Evolutionary conservation across 1,140 invertebrate genomes (phyloP), one percentile per base, ranked within the genome.

Genomic region (Bombus superbus): DNA sequence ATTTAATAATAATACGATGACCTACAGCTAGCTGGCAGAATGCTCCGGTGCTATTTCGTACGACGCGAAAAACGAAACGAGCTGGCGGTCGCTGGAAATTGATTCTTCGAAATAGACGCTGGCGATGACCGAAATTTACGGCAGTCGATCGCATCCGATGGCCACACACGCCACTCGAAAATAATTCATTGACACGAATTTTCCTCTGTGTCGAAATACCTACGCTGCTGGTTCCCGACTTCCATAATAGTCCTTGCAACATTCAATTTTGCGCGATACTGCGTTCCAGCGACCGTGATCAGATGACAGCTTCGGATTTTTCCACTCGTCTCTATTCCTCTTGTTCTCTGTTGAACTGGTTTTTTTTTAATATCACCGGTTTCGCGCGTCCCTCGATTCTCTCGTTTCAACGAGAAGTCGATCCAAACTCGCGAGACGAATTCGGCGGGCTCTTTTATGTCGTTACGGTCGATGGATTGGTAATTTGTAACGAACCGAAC

Each of bases 111-210:
- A 71, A 80, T 68, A 35, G 78, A 47, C 32, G 64, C n/a, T 44
- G 9, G 79, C n/a, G 40, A 38, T 64, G 66, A 53, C 81, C n/a
- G 74, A 62, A 64, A 77, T 77, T 53, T 47, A 44, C 6, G 73
- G 35, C 25, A 69, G 28, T 44, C 35, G 38, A n/a, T n/a, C 38
- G 53, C 28, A 22, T 71, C 47, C 9, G n/a, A 11, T 11, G 40
- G 18, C 42, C 62, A 1, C 13, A 25, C 47, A 4, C 28, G 74
- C 38, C 74, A 77, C 74, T 77, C 38, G 42, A 69, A 69, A 83
- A 18, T 75, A 69, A 83, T 83, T 83, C 81, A 76, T 76, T 42
- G 62, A 77, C 71, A 42, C 81, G 38, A 57, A 82, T 82, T 82
- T 15, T 42, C n/a, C 28, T 64, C n/a, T 38, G 22, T n/a, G 40